Conservation (phyloP, 2,113 vertebrate genomes). For the Malaclemys terrapin region DNA sequence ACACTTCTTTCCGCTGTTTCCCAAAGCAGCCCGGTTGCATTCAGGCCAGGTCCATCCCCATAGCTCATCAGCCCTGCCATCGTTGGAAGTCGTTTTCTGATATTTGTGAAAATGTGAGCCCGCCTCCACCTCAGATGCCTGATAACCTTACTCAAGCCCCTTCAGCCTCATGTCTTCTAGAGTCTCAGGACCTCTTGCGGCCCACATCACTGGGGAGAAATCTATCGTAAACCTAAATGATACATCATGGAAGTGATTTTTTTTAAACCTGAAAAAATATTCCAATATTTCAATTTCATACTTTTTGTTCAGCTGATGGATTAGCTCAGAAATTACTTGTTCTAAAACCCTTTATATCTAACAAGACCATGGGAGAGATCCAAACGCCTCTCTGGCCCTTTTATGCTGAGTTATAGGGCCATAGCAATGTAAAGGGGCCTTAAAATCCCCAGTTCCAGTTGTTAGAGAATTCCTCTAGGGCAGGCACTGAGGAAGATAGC, state of each 20-base stretch:
- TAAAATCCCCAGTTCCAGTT: neutral
- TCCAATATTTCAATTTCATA: neutral
- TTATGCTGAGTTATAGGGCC: neutral
- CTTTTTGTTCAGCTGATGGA: neutral
- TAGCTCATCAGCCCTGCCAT: too few relatives aligned
- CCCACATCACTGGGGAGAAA: too few relatives aligned
- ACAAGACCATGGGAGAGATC: neutral
- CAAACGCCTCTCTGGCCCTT: neutral
- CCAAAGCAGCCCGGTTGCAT: neutral
- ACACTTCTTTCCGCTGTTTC: neutral
- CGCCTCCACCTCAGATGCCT: too few relatives aligned
- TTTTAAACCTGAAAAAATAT: neutral
- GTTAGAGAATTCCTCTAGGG: neutral
- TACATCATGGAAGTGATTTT: neutral
- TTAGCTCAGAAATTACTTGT: neutral
- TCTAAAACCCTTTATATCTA: neutral
- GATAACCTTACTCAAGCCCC: too few relatives aligned
- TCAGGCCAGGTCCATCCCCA: too few relatives aligned
- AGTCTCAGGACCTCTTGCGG: too few relatives aligned
- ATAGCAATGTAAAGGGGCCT: neutral
- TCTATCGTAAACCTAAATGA: neutral
- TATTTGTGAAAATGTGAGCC: too few relatives aligned
- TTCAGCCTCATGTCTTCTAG: too few relatives aligned
- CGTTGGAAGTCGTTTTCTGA: too few relatives aligned
- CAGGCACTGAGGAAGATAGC: neutral